Percentiles rank a stretch among this genome's conserved stretches.
phyloP scores from a whole-genome alignment of 2,888 invertebrate species.

The Hydraecia micacea region DNA sequence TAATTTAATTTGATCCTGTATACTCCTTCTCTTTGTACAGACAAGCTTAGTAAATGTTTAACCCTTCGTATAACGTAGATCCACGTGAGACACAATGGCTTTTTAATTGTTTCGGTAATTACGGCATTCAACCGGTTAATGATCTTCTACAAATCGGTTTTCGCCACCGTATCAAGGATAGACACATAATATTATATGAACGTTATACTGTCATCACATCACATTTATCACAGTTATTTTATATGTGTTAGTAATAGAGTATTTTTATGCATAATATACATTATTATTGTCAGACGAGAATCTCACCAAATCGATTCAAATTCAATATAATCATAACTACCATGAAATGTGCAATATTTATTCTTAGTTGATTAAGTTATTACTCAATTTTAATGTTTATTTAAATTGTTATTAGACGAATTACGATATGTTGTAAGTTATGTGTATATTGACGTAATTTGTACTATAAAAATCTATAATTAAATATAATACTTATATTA shows the following conservation, averaged over 20 bases:
- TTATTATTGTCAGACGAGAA: conserved; percentile 29
- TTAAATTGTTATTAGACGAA: conserved; percentile 26
- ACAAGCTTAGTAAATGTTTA: not conserved
- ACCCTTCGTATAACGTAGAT: too few relatives aligned
- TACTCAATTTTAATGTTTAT: conserved; percentile 25
- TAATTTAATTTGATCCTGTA: not conserved
- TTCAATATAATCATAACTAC: conserved; percentile 3
- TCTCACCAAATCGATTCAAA: conserved; percentile 32
- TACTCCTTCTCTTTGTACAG: not conserved
- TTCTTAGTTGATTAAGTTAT: conserved; percentile 16
- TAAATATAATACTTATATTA: not conserved
- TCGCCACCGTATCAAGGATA: not conserved
- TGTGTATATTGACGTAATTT: conserved; percentile 14
- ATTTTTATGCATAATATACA: conserved; percentile 9
- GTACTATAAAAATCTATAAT: not conserved
- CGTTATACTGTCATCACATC: conserved; percentile 26
- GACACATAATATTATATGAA: not conserved
- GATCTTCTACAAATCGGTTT: not conserved
- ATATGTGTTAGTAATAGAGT: not conserved
- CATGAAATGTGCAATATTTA: conserved; percentile 37
- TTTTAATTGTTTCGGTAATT: too few relatives aligned
- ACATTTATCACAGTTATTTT: conserved; percentile 21
- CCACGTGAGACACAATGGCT: too few relatives aligned
- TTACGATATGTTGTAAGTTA: conserved; percentile 26
- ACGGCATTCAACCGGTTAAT: too few relatives aligned